phyloP scores from a whole-genome alignment of 2,888 invertebrate genomes.

The Magallana nippona region DNA sequence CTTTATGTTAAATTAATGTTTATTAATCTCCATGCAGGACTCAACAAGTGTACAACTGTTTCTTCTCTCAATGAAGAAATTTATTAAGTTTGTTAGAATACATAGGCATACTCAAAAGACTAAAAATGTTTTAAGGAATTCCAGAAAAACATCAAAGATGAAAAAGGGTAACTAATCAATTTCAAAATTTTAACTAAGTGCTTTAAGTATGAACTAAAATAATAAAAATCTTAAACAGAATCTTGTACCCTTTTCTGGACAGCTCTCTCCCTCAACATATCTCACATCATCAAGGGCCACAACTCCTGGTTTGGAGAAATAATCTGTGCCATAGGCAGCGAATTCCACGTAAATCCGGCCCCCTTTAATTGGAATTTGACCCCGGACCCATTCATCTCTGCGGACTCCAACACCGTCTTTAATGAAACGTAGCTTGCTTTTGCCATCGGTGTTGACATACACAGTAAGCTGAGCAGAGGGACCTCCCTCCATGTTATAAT shows the following conservation, averaged over 20 bases:
- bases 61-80: too few relatives aligned
- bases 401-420: constrained; percentile 39
- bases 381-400: constrained; percentile 45
- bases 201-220: too few relatives aligned
- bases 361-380: constrained; percentile 23
- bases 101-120: too few relatives aligned
- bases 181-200: too few relatives aligned
- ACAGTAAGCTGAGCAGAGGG: constrained; percentile 41
- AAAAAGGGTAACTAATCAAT: too few relatives aligned
- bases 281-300: constrained; percentile 49
- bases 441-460: background rate
- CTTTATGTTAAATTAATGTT: too few relatives aligned
- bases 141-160: too few relatives aligned
- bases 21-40: too few relatives aligned
- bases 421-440: background rate
- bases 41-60: too few relatives aligned
- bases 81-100: too few relatives aligned
- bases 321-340: constrained; percentile 6
- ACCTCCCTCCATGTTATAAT: constrained; percentile 47
- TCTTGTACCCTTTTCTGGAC: constrained; percentile 39
- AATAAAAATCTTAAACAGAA: background rate
- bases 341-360: constrained; percentile 36
- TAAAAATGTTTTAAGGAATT: too few relatives aligned
- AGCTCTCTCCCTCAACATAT: constrained; percentile 27
- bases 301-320: background rate